Percentiles rank a stretch among this genome's conserved stretches.
phyloP scores from a whole-genome alignment of 2,113 vertebrate species.

The Gallinago undulata region DNA sequence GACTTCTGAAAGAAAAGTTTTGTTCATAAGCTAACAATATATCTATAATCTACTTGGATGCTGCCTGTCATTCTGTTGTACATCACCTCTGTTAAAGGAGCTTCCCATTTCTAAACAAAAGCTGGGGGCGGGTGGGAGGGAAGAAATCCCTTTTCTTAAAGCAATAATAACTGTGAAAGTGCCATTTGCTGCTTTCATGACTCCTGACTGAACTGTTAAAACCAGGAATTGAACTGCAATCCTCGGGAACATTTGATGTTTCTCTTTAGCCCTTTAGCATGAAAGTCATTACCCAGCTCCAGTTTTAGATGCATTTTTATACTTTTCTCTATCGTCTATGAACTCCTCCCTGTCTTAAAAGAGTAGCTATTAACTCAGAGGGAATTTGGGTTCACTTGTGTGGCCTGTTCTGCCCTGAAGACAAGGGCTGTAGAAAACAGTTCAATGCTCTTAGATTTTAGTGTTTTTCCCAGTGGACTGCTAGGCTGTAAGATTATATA shows the following conservation, averaged over 20 bases:
- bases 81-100: neutral
- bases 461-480: neutral
- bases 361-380: neutral
- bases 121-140: accelerated
- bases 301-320: neutral
- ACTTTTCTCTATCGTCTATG: neutral
- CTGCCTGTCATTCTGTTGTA: neutral
- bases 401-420: neutral
- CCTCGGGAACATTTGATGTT: neutral
- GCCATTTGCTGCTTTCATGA: neutral
- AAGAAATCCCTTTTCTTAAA: neutral
- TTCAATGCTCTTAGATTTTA: neutral
- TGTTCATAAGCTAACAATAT: neutral
- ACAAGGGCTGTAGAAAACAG: neutral
- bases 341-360: neutral
- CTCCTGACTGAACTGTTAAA: neutral
- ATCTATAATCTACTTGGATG: neutral
- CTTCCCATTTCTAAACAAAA: neutral
- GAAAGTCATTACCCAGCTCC: neutral
- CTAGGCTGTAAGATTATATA: neutral
- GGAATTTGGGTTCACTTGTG: neutral
- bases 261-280: neutral
- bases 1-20: neutral
- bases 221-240: neutral
- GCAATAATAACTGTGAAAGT: neutral